These are phyloP conservation scores for Cyclura pinguis DNA, from an alignment of 2,797 vertebrate genomes.

Conservation along the genomic window DNA sequence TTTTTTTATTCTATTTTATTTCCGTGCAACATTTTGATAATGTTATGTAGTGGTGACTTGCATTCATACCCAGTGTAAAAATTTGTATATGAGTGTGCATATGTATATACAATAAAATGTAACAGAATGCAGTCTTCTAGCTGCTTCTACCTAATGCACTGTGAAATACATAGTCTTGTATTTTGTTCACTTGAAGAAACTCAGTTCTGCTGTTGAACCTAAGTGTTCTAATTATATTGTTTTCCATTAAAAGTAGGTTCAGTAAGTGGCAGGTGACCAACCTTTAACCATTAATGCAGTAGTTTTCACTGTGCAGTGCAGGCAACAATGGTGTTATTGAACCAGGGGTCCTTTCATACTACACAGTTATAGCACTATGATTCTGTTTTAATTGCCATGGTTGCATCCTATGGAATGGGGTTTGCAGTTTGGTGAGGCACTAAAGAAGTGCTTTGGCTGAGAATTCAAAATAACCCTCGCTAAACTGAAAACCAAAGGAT, in stretches of 20 bases:
- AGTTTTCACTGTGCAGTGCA: background rate
- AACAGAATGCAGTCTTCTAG: slow-evolving; percentile 63
- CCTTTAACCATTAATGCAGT: background rate
- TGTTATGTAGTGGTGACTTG: slow-evolving; percentile 52
- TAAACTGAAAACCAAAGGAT: no score
- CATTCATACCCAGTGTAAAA: slow-evolving; percentile 43
- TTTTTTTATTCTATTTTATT: slow-evolving; percentile 71
- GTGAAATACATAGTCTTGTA: slow-evolving; percentile 66
- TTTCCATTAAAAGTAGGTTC: background rate
- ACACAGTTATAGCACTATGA: no score
- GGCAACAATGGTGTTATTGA: background rate
- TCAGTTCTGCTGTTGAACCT: slow-evolving; percentile 48
- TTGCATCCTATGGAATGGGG: no score
- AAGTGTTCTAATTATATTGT: slow-evolving; percentile 21
- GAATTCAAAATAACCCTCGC: no score
- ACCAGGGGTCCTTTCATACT: background rate
- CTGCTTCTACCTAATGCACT: slow-evolving; percentile 14
- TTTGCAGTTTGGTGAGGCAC: no score
- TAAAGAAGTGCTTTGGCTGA: no score
- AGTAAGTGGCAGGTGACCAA: background rate
- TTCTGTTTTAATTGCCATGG: no score
- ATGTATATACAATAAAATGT: background rate
- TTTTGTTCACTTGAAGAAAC: slow-evolving; percentile 74
- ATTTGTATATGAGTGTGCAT: slow-evolving; percentile 51
- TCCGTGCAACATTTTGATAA: slow-evolving; percentile 68